Evolutionary conservation across 2,888 invertebrate genomes (phyloP), one percentile per base, ranked within the genome.

Genomic region (Aspidiotus destructor): DNA sequence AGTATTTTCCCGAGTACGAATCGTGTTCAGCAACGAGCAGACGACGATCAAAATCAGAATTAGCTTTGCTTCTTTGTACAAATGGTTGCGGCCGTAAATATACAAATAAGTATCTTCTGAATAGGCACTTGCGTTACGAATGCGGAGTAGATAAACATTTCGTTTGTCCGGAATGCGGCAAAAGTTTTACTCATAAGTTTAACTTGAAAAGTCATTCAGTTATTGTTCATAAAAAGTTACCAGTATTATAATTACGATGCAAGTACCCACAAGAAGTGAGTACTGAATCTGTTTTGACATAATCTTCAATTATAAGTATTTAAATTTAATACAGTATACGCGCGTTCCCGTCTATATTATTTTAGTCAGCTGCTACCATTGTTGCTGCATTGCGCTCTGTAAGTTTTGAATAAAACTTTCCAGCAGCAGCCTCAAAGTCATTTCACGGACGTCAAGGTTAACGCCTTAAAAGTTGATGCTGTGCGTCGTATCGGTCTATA

Each of bases 161-260:
- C 41, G 17, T 1, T 1, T 72, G 77, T 70, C 69, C 70, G 8
- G 72, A 62, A n/a, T 78, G 77, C 69, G 76, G 76, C 13, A 77
- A 75, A 62, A 71, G 69, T 40, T 78, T 78, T 72, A 74, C 74
- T 58, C 73, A 74, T 57, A 75, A 75, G 69, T 75, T 76, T 2
- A 77, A 77, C 48, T 75, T 76, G 16, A 64, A 70, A 42, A 68
- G 62, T 7, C 71, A 71, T 54, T 69, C 16, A 40, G 55, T 67
- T 15, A 48, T 17, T 60, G 17, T 67, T 10, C 67, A 67, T 48
- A 67, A 44, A 9, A 58, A 67, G 60, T 40, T 67, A 44, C 48
- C 44, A 42, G 13, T 15, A 7, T 28, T 28, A 28, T 28, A 28
- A 28, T 28, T 28, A 28, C 28, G 28, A 28, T 28, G 28, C 28